Evolutionary conservation across 2,888 invertebrate genomes (phyloP), one percentile per base, ranked within the genome.

Genomic region (Neoaliturus tenellus): DNA sequence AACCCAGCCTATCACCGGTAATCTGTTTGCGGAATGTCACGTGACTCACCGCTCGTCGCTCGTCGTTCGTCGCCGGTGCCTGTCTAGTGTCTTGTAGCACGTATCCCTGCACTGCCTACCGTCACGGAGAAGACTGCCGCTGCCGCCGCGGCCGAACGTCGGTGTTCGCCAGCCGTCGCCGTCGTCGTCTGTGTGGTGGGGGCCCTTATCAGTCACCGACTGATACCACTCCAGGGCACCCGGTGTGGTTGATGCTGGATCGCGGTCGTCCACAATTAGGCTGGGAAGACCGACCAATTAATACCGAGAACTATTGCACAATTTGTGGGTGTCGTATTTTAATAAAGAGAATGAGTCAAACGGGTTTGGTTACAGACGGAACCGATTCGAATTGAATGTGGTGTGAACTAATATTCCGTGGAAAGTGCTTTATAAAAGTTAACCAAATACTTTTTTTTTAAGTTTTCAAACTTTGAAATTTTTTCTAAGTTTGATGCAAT

Each of bases 201-300:
- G 62, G 14, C 28, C 17, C 62, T 62, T 62, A 62, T 62, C 62
- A 20, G 44, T 23, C 51, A 8, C 23, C 31, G 62, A 17, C 62
- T 55, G 55, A 55, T 55, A 55, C 55, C 25, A 55, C 55, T 62
- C 62, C 62, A 62, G 62, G 62, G 31, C 62, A 23, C 44, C 44
- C 44, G 44, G 12, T 23, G 2, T 10, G 51, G 51, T 51, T 51
- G 3, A 20, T 20, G 23, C 51, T 51, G 51, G 51, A 51, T 51
- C 10, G 20, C 3, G 23, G 23, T 51, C 23, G 23, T 4, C 23
- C 23, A 4, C 23, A 23, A 51, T 51, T 20, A 51, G 23, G 51
- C 2, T 51, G 20, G 23, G 23, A 6, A 17, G 1, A 51, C 5
- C 20, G 2, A 6, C 23, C 14, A 51, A 51, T 20, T 4, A 51